Evolutionary conservation across 1,140 invertebrate species (phyloP).

Genomic region (Palaemon carinicauda): DNA sequence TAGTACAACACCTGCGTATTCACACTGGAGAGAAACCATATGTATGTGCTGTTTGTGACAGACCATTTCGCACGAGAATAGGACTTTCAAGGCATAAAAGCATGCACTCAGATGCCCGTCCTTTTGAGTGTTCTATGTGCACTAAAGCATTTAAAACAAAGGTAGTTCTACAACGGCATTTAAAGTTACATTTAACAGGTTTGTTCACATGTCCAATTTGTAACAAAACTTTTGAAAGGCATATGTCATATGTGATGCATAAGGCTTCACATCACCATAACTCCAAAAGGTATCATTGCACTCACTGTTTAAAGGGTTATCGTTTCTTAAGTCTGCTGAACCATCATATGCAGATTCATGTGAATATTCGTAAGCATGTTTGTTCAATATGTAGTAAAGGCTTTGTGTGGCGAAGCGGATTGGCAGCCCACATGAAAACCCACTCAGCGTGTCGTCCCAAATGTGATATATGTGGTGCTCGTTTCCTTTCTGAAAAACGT

Average conservation of each 20-base stretch:
- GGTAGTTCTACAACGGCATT: slow-evolving; percentile 34
- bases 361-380: slow-evolving; percentile 22
- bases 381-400: slow-evolving; percentile 17
- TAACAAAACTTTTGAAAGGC: slow-evolving; percentile 35
- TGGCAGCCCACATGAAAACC: slow-evolving; percentile 43
- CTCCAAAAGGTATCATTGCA: slow-evolving; percentile 22
- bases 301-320: slow-evolving; percentile 34
- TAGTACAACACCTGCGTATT: slow-evolving; percentile 29
- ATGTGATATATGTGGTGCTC: slow-evolving; percentile 36
- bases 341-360: slow-evolving; percentile 41
- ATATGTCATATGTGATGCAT: slow-evolving; percentile 28
- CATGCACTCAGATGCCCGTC: slow-evolving; percentile 20
- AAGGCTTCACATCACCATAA: slow-evolving; percentile 34
- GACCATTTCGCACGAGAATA: slow-evolving; percentile 10
- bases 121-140: slow-evolving; percentile 41
- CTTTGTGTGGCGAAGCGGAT: slow-evolving; percentile 42
- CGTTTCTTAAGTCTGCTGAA: slow-evolving; percentile 26
- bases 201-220: slow-evolving; percentile 40
- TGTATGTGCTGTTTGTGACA: slow-evolving; percentile 10
- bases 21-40: slow-evolving; percentile 30
- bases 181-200: slow-evolving; percentile 40
- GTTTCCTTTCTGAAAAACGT: slow-evolving; percentile 41
- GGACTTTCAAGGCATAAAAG: slow-evolving; percentile 21
- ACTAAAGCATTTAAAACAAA: slow-evolving; percentile 41
- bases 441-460: slow-evolving; percentile 29